Conservation (phyloP, 2,888 invertebrate genomes). For the Saturnia japonica region DNA sequence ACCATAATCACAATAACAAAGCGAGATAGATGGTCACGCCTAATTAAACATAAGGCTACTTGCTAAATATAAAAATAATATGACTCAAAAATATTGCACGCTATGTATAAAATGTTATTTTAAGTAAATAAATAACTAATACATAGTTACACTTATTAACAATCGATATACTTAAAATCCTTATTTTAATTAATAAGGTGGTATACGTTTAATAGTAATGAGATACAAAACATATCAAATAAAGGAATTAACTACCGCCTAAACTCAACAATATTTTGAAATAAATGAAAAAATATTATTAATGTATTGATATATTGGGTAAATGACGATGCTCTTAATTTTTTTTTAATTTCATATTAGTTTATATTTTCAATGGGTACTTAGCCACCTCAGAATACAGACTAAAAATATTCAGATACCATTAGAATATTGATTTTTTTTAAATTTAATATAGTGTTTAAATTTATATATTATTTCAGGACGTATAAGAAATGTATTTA, state of each 20-base stretch:
- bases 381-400: not conserved
- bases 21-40: not conserved
- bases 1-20: slow-evolving; percentile 6
- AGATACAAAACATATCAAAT: slow-evolving; percentile 35
- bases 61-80: slow-evolving; percentile 22
- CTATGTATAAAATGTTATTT: slow-evolving; percentile 70
- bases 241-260: not conserved
- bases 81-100: slow-evolving; percentile 43
- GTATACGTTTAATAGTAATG: slow-evolving; percentile 59
- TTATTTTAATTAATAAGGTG: slow-evolving; percentile 76
- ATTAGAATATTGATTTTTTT: no score
- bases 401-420: not conserved
- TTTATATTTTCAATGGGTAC: not conserved
- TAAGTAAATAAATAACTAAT: slow-evolving; percentile 70
- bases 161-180: slow-evolving; percentile 69
- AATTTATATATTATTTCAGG: no score
- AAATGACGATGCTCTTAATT: not conserved
- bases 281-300: not conserved
- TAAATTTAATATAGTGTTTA: no score
- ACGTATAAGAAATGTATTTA: no score
- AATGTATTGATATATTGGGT: not conserved
- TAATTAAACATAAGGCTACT: slow-evolving; percentile 10
- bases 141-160: slow-evolving; percentile 57
- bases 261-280: not conserved
- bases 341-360: not conserved